These are phyloP conservation scores for Grammomys surdaster DNA, from an alignment of 2,113 vertebrate species.

Conservation along the genomic window DNA sequence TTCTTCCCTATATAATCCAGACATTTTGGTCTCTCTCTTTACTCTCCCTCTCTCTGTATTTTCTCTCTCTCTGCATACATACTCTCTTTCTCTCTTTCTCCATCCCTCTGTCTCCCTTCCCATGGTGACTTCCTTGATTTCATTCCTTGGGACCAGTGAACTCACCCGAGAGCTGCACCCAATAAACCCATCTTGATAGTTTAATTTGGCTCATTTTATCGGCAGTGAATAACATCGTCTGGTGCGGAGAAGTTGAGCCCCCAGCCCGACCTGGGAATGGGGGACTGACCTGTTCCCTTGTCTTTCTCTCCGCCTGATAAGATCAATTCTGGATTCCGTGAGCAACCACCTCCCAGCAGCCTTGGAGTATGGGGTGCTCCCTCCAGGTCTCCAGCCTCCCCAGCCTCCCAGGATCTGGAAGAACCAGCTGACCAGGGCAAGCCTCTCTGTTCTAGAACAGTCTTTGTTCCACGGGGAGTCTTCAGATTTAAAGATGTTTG, in stretches of 20 bases:
- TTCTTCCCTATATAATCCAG: neutral
- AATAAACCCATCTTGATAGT: neutral
- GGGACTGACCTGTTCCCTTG: neutral
- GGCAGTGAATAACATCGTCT: neutral
- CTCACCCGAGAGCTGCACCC: neutral
- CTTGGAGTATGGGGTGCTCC: no score
- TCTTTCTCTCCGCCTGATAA: no score
- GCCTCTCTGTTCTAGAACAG: no score
- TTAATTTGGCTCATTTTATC: neutral
- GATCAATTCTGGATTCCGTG: no score
- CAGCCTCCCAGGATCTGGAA: no score
- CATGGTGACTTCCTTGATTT: neutral
- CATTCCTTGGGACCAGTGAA: neutral
- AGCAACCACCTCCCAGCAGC: no score
- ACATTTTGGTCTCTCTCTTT: neutral
- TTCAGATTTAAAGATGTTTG: no score
- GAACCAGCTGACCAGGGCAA: no score
- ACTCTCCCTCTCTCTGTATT: neutral
- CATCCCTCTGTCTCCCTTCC: neutral
- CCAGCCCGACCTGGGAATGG: neutral
- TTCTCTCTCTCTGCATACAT: neutral
- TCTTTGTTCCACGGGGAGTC: no score
- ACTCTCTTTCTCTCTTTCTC: neutral
- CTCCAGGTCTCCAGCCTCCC: no score
- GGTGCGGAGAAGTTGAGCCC: neutral